Base-by-base conservation (phyloP, 2,113 vertebrate species). In the Setophaga petechia region DNA sequence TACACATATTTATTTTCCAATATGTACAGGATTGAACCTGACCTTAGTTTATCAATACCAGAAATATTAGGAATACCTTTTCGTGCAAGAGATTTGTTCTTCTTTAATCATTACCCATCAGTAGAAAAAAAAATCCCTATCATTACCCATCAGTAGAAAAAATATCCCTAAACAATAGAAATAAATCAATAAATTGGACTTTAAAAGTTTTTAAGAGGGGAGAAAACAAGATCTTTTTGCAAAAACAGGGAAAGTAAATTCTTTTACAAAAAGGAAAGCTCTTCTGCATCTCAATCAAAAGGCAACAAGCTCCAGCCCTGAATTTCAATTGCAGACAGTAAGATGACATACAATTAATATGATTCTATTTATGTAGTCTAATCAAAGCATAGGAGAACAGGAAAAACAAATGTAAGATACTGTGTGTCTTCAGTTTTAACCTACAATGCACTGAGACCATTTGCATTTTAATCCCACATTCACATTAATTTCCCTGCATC, bases 291-390 rank as follows among this genome's bases (percentile, higher is more conserved):
- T 89, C 84, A 84, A 39, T 87, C 86, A 94, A 95, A 93, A 87
- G 16, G 7, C 65, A 84, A 49, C 54, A 93, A 89, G 71, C 52
- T 78, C 61, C 24, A 89, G 61, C 49, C 81, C 43, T 85, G 69
- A 82, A 89, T 87, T 95, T 93, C 71, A 92, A 79, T 79, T 91
- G 79, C 76, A 91, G 80, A 52, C 20, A 3, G 49, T 46, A 91
- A 66, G 43, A 90, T 63, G 59, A 54, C 92, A 93, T 71, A 84
- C 59, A 86, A 90, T 77, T 94, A 91, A 90, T 90, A 80, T 21
- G 62, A 74, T 80, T 74, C 55, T 72, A 92, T 94, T 93, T 94
- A 87, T 61, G 55, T 55, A 90, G 43, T n/a, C 82, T 88, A 95
- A 93, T 87, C 90, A 96, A 93, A 88, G 75, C 43, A 71, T 3